Evolutionary conservation across 1,140 invertebrate genomes (phyloP).

Genomic region (Camponotus floridanus): DNA sequence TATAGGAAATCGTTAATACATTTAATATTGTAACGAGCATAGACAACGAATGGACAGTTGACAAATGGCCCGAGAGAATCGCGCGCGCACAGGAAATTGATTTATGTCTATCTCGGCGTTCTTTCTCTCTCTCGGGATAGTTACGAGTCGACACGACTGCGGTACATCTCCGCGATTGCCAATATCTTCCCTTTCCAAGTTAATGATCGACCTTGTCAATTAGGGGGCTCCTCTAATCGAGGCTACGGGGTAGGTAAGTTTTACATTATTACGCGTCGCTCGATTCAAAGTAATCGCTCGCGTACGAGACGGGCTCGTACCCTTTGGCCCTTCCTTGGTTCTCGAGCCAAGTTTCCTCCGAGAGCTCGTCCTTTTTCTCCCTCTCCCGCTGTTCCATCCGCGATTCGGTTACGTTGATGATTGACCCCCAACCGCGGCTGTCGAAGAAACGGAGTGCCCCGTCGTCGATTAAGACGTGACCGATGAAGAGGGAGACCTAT

Average conservation of each 20-base stretch:
- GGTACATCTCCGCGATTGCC: slow-evolving; percentile 16
- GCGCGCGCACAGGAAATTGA: slow-evolving; percentile 53
- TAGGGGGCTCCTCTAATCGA: slow-evolving; percentile 65
- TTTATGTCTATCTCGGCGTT: slow-evolving; percentile 34
- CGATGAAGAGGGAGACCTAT: slow-evolving; percentile 72
- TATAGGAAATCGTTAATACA: neutral
- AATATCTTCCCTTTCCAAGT: slow-evolving; percentile 36
- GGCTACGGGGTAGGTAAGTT: slow-evolving; percentile 47
- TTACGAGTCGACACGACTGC: slow-evolving; percentile 55
- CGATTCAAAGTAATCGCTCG: slow-evolving; percentile 24
- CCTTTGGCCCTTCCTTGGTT: slow-evolving; percentile 58
- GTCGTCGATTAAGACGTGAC: slow-evolving; percentile 76
- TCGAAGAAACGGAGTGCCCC: slow-evolving; percentile 62
- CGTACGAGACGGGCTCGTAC: slow-evolving; percentile 35
- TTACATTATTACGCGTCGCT: slow-evolving; percentile 53
- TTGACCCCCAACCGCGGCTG: slow-evolving; percentile 73
- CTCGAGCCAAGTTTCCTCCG: slow-evolving; percentile 50
- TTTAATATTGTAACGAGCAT: slow-evolving; percentile 33
- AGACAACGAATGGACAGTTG: slow-evolving; percentile 21
- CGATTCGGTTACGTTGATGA: slow-evolving; percentile 72
- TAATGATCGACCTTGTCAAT: slow-evolving; percentile 68
- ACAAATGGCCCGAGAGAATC: slow-evolving; percentile 40
- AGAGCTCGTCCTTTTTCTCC: slow-evolving; percentile 41
- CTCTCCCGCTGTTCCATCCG: slow-evolving; percentile 36
- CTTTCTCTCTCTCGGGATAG: slow-evolving; percentile 9